These are phyloP conservation scores for Blastomussa wellsi DNA, from an alignment of 92 coral and sea anemone genomes.

Conservation along the genomic window DNA sequence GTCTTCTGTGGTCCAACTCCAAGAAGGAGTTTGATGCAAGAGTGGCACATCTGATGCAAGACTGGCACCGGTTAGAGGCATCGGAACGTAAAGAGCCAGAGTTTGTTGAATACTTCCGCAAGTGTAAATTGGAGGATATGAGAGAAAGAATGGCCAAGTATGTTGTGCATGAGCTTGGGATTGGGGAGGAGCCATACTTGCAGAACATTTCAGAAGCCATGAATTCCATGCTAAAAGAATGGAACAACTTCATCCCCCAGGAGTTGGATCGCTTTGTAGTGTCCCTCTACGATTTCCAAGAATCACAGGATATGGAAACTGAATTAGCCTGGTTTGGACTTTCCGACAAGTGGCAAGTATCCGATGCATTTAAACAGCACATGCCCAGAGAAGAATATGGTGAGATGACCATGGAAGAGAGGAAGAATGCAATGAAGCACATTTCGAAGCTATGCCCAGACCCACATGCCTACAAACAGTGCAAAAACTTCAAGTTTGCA, in stretches of 20 bases:
- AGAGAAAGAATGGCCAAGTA: conserved; percentile 51
- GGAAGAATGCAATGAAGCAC: conserved; percentile 47
- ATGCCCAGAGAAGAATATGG: conserved; percentile 33
- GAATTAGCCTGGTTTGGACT: conserved; percentile 43
- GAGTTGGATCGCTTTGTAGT: conserved; percentile 40
- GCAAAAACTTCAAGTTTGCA: conserved; percentile 51
- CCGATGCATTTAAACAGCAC: conserved; percentile 45
- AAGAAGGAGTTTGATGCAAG: conserved; percentile 32
- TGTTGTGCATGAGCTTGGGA: conserved; percentile 32
- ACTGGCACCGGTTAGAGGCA: conserved; percentile 43
- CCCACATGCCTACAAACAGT: conserved; percentile 51
- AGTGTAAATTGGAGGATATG: conserved; percentile 44
- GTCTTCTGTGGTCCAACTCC: conserved; percentile 35
- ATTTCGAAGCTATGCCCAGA: conserved; percentile 58
- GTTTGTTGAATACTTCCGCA: conserved; percentile 46
- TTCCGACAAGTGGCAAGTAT: conserved; percentile 52
- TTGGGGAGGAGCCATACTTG: conserved; percentile 42
- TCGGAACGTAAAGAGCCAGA: conserved; percentile 45
- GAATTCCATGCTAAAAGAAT: conserved; percentile 38
- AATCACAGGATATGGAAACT: conserved; percentile 13
- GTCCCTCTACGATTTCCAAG: conserved; percentile 39
- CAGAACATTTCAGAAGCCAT: conserved; percentile 44
- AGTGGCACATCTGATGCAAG: conserved; percentile 32
- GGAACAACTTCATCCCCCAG: conserved; percentile 42
- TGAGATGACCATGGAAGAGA: conserved; percentile 55